Evolutionary conservation across 2,888 invertebrate genomes (phyloP), one percentile per base, ranked within the genome.

Genomic region (Prosopocoilus inquinatus): DNA sequence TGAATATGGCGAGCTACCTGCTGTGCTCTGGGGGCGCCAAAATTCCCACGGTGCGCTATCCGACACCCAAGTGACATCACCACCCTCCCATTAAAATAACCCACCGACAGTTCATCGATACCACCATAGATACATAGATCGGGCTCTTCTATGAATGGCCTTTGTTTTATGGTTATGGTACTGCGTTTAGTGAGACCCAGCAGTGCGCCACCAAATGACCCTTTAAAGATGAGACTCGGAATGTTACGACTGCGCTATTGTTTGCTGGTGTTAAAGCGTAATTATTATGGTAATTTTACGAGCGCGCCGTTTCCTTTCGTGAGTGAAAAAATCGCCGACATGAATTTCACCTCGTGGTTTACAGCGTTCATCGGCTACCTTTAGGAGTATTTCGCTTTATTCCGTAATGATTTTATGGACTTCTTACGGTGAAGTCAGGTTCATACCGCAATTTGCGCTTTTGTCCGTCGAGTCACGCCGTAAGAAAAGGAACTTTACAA

Each of bases 21-120:
- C 60, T 48, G 53, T 54, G 53, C 56, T 53, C 47, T 56, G 60
- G 59, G 63, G 66, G 66, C 66, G 66, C 66, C 58, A 64, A 66
- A 62, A 64, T 61, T 66, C 64, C 64, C 64, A 64, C 66, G 64
- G 41, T 46, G 53, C 47, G 51, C 41, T 39, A 49, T 55, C 50
- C 47, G 52, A 55, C 55, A 52, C 52, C 46, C 36, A 46, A 53
- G 58, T 59, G 61, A 59, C 61, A 57, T 52, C 50, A 52, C 57
- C 58, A 60, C 58, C 58, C 58, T 60, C 53, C 53, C 58, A 60
- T 51, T 58, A 59, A 60, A 58, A 52, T 57, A 57, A 54, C 60
- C 49, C 58, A 57, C 56, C 58, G 58, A 55, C 56, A 54, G 52
- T 50, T 45, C 46, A 53, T 33, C 53, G 53, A 46, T 48, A 46